Conservation (phyloP, 2,888 invertebrate genomes). For the Pharmacophagus antenor region DNA sequence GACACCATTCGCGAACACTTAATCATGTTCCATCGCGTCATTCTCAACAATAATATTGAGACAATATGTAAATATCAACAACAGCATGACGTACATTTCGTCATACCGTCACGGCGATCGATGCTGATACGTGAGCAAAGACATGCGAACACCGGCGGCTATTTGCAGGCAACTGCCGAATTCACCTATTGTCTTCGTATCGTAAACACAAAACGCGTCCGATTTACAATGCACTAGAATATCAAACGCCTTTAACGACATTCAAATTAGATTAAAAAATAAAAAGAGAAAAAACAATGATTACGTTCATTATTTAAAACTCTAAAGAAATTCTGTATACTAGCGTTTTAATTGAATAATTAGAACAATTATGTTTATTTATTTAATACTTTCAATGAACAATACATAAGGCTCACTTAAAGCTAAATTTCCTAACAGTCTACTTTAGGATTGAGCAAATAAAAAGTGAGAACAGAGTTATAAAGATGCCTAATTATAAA, state of each 20-base stretch:
- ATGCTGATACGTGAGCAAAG: constrained; percentile 5
- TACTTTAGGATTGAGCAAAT: no score
- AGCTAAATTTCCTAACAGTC: no score
- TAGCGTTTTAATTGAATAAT: no score
- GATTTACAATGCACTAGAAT: constrained; percentile 8
- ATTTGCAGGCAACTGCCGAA: constrained; percentile 10
- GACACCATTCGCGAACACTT: no score
- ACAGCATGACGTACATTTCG: background rate
- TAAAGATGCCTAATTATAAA: no score
- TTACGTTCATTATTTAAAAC: no score
- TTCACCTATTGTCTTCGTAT: constrained; percentile 14
- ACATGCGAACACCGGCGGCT: constrained; percentile 10
- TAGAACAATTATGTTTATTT: no score
- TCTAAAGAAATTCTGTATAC: no score
- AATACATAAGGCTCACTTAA: no score
- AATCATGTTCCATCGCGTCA: background rate
- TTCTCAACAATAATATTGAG: no score
- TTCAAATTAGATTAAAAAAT: background rate
- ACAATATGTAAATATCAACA: background rate
- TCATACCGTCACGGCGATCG: background rate
- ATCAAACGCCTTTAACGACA: constrained; percentile 5
- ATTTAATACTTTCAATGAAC: no score
- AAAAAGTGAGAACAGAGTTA: no score
- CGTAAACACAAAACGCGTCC: constrained; percentile 12
- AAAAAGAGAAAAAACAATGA: background rate